phyloP scores from a whole-genome alignment of 2,113 vertebrate species.

The Halcyon malimbica region DNA sequence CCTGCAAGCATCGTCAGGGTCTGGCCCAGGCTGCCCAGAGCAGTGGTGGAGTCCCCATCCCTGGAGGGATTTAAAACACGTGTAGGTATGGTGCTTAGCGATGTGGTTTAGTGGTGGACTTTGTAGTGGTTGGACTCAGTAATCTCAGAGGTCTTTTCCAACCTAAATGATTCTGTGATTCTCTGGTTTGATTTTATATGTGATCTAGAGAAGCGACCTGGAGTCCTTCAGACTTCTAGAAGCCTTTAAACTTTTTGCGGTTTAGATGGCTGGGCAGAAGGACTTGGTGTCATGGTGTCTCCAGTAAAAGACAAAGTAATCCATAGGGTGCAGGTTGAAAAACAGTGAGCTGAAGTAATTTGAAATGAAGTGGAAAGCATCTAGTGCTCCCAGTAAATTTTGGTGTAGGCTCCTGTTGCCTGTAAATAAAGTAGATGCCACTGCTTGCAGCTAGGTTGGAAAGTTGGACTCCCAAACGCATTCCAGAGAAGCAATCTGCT shows the following conservation, averaged over 20 bases:
- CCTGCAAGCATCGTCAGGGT: too few species aligned
- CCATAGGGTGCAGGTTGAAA: background rate
- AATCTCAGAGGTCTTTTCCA: background rate
- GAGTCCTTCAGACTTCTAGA: background rate
- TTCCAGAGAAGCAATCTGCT: slow-evolving; percentile 51
- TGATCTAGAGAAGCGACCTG: background rate
- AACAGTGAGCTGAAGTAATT: background rate
- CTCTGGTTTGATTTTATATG: background rate
- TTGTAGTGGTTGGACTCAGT: background rate
- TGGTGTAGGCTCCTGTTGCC: background rate
- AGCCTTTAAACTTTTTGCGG: background rate
- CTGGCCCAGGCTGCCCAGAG: background rate
- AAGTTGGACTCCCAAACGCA: background rate
- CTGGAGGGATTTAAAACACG: background rate
- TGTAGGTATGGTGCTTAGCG: background rate
- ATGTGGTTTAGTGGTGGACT: background rate
- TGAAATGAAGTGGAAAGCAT: background rate
- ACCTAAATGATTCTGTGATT: background rate
- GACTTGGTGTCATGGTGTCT: background rate
- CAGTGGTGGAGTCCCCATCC: background rate
- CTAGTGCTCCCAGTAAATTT: background rate
- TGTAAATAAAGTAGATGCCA: background rate
- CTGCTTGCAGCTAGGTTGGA: background rate
- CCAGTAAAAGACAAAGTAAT: background rate
- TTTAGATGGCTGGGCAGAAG: background rate